A percentile compares a stretch with the other conserved stretches of the same genome.
These are phyloP conservation scores for Neolamprologus devosi DNA, from an alignment of 2,113 vertebrate species.

Conservation along the genomic window DNA sequence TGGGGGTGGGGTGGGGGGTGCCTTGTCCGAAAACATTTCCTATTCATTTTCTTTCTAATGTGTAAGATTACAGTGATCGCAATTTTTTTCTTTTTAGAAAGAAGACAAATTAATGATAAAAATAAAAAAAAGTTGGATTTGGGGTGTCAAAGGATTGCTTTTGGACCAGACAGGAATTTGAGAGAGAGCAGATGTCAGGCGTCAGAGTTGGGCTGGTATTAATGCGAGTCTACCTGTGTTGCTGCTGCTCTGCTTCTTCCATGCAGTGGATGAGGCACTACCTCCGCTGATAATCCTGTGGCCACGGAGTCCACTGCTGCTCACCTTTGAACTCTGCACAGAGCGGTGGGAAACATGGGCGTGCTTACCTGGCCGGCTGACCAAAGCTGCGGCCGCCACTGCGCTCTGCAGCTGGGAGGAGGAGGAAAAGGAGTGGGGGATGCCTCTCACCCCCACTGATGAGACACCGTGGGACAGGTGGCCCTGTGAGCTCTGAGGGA, in stretches of 20 bases:
- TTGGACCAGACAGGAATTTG: conserved; percentile 59
- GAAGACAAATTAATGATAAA: neutral
- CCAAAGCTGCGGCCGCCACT: conserved; percentile 77
- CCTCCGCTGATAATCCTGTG: conserved; percentile 65
- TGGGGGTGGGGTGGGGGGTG: neutral
- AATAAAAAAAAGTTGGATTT: neutral
- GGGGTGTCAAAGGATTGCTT: conserved; percentile 31
- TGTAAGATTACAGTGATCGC: neutral
- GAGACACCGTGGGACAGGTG: conserved; percentile 80
- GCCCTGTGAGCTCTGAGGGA: conserved; percentile 67
- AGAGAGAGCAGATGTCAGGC: conserved; percentile 51
- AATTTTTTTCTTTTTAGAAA: neutral
- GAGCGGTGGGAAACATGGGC: conserved; percentile 64
- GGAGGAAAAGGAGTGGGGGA: conserved; percentile 86
- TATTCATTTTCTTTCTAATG: neutral
- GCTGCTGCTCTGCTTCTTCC: conserved; percentile 85
- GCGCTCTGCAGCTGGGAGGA: conserved; percentile 90
- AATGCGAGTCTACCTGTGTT: conserved; percentile 78
- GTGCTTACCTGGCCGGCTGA: conserved; percentile 85
- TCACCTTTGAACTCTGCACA: conserved; percentile 77
- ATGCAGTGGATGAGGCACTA: conserved; percentile 75
- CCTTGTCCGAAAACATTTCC: conserved; percentile 44
- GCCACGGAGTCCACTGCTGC: conserved; percentile 64
- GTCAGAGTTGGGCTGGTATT: conserved; percentile 28
- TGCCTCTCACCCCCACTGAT: conserved; percentile 68